Conservation (phyloP, 2,113 vertebrate genomes). For the Atherinomorus stipes region DNA sequence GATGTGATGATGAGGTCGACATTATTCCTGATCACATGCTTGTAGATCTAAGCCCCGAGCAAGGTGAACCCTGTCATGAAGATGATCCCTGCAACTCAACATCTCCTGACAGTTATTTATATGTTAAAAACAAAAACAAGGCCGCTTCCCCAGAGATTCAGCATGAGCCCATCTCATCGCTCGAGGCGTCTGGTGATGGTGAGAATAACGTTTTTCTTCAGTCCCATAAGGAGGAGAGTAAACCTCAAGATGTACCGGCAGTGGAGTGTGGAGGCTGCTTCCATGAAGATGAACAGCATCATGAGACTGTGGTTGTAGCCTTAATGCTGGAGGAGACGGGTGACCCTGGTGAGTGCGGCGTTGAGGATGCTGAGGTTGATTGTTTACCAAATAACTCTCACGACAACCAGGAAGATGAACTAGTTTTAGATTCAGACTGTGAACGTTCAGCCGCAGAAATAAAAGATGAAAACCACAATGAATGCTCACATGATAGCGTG, state of each 20-base stretch:
- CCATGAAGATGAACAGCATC: constrained; percentile 29
- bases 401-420: not conserved
- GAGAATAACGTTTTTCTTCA: constrained; percentile 24
- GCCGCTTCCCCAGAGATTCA: not conserved
- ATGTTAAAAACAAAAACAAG: not conserved
- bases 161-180: not conserved
- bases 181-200: constrained; percentile 6
- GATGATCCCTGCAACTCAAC: not conserved
- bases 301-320: constrained; percentile 33
- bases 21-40: not conserved
- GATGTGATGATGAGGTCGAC: not conserved
- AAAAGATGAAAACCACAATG: constrained; percentile 49
- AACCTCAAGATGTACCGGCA: constrained; percentile 22
- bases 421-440: constrained; percentile 1
- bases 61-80: not conserved
- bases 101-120: not conserved
- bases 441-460: constrained; percentile 18
- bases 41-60: not conserved
- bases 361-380: constrained; percentile 16
- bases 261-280: not conserved
- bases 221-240: constrained; percentile 31
- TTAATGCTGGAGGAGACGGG: constrained; percentile 9
- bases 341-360: constrained; percentile 2
- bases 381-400: constrained; percentile 10
- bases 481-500: constrained; percentile 59